Conservation (phyloP, 2,113 vertebrate species). For the Oriolus oriolus region DNA sequence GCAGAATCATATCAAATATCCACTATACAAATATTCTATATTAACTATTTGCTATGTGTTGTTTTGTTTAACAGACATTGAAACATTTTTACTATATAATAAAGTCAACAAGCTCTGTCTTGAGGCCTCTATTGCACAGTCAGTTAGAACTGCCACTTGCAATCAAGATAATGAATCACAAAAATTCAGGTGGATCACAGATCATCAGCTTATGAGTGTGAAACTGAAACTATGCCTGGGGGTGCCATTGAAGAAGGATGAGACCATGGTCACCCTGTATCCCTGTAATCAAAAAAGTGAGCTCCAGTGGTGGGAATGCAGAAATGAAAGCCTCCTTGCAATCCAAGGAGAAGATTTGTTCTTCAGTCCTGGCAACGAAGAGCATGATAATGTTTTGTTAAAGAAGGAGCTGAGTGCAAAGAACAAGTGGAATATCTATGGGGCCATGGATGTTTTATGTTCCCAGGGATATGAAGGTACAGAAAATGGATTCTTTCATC, state of each 20-base stretch:
- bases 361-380: slow-evolving; percentile 83
- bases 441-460: slow-evolving; percentile 76
- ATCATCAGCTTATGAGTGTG: slow-evolving; percentile 82
- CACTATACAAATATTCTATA: not conserved
- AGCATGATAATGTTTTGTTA: slow-evolving; percentile 82
- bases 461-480: slow-evolving; percentile 84
- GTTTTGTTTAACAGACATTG: slow-evolving; percentile 69
- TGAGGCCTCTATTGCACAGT: slow-evolving; percentile 50
- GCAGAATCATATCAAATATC: not conserved
- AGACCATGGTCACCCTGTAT: slow-evolving; percentile 72
- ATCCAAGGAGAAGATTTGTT: slow-evolving; percentile 76
- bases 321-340: slow-evolving; percentile 87
- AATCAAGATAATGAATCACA: slow-evolving; percentile 72
- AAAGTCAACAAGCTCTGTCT: slow-evolving; percentile 81
- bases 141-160: slow-evolving; percentile 70
- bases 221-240: slow-evolving; percentile 82
- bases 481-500: not conserved
- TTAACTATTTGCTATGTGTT: not conserved
- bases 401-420: slow-evolving; percentile 75
- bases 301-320: slow-evolving; percentile 90
- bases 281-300: slow-evolving; percentile 77
- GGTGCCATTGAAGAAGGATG: slow-evolving; percentile 69
- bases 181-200: slow-evolving; percentile 88
- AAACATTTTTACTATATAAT: slow-evolving; percentile 85
- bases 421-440: slow-evolving; percentile 84